phyloP scores from a whole-genome alignment of 2,888 invertebrate species.

The Parnassius orleans region DNA sequence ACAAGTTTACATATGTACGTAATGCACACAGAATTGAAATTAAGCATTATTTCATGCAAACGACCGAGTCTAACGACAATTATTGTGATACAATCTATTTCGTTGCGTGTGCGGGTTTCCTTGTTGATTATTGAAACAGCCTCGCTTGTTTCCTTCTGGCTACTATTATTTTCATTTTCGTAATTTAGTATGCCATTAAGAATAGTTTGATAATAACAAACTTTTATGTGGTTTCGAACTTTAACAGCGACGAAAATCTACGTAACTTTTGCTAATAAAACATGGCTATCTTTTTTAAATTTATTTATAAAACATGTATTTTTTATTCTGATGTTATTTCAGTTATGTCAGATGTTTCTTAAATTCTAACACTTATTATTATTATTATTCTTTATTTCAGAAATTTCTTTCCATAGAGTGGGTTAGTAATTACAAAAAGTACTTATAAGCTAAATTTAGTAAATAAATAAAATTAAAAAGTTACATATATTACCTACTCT shows the following conservation, averaged over 20 bases:
- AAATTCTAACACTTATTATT: too few relatives aligned
- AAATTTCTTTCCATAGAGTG: too few relatives aligned
- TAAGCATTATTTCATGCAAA: conserved; percentile 76
- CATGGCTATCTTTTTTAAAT: neutral
- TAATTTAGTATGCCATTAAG: conserved; percentile 7
- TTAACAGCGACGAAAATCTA: neutral
- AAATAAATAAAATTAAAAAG: too few relatives aligned
- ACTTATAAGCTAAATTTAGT: too few relatives aligned
- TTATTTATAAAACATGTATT: neutral
- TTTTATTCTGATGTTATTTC: too few relatives aligned
- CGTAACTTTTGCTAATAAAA: neutral
- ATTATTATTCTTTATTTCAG: too few relatives aligned
- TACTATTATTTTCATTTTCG: conserved; percentile 22
- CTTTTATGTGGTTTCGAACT: neutral
- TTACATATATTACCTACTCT: too few relatives aligned
- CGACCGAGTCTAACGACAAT: conserved; percentile 57
- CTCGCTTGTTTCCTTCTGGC: conserved; percentile 40
- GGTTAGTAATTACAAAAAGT: too few relatives aligned
- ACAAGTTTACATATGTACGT: conserved; percentile 62
- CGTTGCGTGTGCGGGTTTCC: conserved; percentile 44
- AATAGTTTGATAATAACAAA: conserved; percentile 1
- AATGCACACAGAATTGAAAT: conserved; percentile 70
- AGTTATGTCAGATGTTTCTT: too few relatives aligned
- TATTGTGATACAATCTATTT: conserved; percentile 60
- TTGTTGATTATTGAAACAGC: conserved; percentile 49